Percentiles rank a stretch among this genome's conserved stretches.
Conservation (phyloP, 53 echinoderm and acorn worm genomes). For the Pentamera pediparva region DNA sequence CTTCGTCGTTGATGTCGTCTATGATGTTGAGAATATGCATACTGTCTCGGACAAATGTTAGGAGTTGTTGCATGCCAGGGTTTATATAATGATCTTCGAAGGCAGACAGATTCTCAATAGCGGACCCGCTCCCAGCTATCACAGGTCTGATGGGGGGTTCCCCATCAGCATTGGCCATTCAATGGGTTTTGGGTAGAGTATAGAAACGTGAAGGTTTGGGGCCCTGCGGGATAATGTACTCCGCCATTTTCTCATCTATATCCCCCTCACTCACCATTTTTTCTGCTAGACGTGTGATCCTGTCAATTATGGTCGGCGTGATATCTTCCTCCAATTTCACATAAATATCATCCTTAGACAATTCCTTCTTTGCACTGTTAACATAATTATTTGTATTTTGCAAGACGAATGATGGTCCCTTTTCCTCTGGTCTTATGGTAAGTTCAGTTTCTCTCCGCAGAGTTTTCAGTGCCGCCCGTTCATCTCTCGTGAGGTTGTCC, state of each 20-base stretch:
- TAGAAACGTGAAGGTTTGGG: not conserved
- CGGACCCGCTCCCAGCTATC: not conserved
- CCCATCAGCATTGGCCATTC: not conserved
- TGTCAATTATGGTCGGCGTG: not conserved
- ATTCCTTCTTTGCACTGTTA: not conserved
- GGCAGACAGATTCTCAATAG: not conserved
- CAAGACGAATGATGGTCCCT: not conserved
- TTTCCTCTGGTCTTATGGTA: conserved; percentile 1
- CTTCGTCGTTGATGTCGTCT: not conserved
- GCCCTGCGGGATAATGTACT: not conserved
- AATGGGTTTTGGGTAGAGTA: no score
- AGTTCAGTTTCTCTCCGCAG: not conserved
- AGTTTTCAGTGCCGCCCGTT: not conserved
- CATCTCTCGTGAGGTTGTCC: not conserved
- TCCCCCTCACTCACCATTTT: conserved; percentile 10
- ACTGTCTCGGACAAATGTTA: not conserved
- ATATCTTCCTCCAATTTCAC: not conserved
- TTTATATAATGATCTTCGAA: not conserved
- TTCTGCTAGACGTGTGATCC: not conserved
- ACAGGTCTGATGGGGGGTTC: not conserved
- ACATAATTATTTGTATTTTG: not conserved
- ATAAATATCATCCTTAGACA: not conserved
- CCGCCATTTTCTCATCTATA: conserved; percentile 1
- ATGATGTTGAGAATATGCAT: not conserved
- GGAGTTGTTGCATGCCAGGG: not conserved